phyloP scores from a whole-genome alignment of 2,113 vertebrate species.

The Bothrops jararaca region DNA sequence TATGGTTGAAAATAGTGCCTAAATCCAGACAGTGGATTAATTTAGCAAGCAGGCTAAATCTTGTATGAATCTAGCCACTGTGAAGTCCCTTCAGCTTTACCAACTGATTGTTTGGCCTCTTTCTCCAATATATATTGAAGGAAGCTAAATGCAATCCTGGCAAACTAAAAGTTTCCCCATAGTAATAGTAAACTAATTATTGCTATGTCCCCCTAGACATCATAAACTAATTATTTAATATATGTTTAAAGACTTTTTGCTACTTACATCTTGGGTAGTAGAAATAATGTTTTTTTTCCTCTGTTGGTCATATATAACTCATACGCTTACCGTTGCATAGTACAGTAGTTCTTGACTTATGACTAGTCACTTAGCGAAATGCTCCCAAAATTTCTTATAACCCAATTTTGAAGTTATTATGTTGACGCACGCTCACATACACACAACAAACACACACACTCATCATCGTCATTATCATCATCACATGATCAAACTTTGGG shows the following conservation, averaged over 20 bases:
- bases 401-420: background rate
- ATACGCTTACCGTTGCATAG: background rate
- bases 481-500: background rate
- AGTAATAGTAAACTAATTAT: background rate
- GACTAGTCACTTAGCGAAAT: background rate
- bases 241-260: background rate
- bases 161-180: background rate
- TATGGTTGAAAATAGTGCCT: background rate
- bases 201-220: background rate
- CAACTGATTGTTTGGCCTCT: background rate
- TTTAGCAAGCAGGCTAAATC: background rate
- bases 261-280: background rate
- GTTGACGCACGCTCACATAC: background rate
- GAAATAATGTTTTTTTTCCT: background rate
- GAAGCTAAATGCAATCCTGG: background rate
- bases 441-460: background rate
- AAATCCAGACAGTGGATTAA: background rate
- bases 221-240: background rate
- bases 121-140: background rate
- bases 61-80: background rate
- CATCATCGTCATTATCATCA: background rate
- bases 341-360: background rate
- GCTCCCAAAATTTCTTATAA: background rate
- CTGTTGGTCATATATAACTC: background rate
- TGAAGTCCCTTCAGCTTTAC: background rate